Evolutionary conservation across 2,797 vertebrate genomes (phyloP).

Genomic region (Onychomys torridus): DNA sequence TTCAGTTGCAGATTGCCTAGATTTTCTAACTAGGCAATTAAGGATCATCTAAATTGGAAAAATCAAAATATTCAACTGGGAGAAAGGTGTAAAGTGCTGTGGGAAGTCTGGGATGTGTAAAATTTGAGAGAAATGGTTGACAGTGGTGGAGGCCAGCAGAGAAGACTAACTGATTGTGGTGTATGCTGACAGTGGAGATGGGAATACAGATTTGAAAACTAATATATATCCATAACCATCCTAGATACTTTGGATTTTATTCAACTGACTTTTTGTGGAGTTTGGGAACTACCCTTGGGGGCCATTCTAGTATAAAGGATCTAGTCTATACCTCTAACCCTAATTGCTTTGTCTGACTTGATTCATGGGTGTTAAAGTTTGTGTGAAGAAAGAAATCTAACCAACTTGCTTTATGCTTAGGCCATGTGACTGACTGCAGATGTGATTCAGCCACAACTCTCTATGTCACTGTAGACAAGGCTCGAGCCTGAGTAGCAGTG

Average conservation of each 20-base stretch:
- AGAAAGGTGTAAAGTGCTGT: neutral
- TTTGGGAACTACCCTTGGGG: neutral
- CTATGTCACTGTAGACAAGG: neutral
- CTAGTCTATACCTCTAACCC: neutral
- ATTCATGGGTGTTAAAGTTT: neutral
- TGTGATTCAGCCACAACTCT: neutral
- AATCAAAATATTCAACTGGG: neutral
- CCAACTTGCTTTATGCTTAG: neutral
- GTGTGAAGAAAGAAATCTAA: neutral
- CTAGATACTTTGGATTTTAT: neutral
- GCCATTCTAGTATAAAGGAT: neutral
- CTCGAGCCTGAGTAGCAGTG: neutral
- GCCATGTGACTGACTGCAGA: neutral
- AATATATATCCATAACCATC: neutral
- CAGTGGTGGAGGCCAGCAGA: fast-evolving
- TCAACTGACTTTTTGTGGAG: neutral
- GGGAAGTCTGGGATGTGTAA: neutral
- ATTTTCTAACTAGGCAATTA: neutral
- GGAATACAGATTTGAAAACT: neutral
- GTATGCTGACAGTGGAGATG: fast-evolving
- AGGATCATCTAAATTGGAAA: neutral
- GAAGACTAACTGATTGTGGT: neutral
- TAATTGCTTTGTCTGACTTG: neutral
- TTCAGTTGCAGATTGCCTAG: neutral
- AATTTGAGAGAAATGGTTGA: neutral